phyloP scores from a whole-genome alignment of 1,140 invertebrate species.

The Pararge aegeria region DNA sequence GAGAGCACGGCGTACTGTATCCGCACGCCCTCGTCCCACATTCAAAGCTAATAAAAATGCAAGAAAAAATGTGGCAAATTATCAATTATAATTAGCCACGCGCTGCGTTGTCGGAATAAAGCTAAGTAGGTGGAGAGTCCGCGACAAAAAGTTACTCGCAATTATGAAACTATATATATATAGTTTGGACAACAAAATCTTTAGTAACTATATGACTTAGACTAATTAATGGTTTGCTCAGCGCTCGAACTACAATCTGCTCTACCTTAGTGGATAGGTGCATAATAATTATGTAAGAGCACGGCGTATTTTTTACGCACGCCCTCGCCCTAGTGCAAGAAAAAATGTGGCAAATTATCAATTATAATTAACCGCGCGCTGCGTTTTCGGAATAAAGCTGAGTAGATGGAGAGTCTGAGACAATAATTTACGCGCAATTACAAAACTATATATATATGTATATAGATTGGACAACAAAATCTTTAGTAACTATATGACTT shows the following conservation, averaged over 20 bases:
- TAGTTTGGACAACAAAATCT: not conserved
- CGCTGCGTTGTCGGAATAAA: conserved; percentile 27
- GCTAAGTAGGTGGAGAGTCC: conserved; percentile 2
- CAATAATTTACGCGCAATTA: not conserved
- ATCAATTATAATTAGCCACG: conserved; percentile 69
- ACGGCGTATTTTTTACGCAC: conserved; percentile 49
- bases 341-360: conserved; percentile 68
- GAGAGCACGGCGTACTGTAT: conserved; percentile 58
- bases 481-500: no score
- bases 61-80: conserved; percentile 66
- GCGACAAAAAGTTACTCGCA: not conserved
- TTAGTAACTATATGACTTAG: no score
- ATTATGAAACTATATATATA: not conserved
- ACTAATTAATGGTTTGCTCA: no score
- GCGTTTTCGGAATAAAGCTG: conserved; percentile 21
- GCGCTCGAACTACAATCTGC: no score
- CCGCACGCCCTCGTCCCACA: conserved; percentile 60
- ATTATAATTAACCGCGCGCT: conserved; percentile 61
- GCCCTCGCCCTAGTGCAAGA: conserved; percentile 63
- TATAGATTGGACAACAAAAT: no score
- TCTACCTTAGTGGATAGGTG: no score
- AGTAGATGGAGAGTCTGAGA: not conserved
- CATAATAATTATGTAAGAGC: no score
- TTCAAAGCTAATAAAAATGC: conserved; percentile 72
- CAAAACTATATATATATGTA: no score